These are phyloP conservation scores for Coreius guichenoti DNA, from an alignment of 2,797 vertebrate genomes.

Conservation along the genomic window DNA sequence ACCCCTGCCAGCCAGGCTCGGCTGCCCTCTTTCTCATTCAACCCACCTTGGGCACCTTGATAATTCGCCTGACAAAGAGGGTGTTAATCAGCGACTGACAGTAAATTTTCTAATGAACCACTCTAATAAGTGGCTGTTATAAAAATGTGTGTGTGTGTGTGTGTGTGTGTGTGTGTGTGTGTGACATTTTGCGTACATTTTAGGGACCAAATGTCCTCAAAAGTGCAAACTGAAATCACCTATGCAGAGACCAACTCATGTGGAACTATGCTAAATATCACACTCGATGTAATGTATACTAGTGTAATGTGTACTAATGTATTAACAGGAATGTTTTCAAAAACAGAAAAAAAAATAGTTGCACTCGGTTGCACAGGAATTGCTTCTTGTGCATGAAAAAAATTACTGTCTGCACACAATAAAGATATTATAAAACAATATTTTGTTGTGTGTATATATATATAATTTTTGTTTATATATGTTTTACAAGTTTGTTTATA, in stretches of 20 bases:
- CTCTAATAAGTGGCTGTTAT: slow-evolving; percentile 50
- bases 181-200: not conserved
- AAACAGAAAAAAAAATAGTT: not conserved
- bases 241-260: not conserved
- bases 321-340: not conserved
- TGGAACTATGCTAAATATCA: not conserved
- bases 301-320: not conserved
- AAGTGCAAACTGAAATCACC: not conserved
- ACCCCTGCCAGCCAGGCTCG: slow-evolving; percentile 46
- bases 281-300: not conserved
- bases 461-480: not conserved
- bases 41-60: slow-evolving; percentile 69
- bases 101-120: slow-evolving; percentile 62
- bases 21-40: slow-evolving; percentile 63
- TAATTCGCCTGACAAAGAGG: slow-evolving; percentile 60
- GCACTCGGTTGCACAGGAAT: not conserved
- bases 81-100: slow-evolving; percentile 48
- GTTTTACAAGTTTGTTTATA: too few relatives aligned
- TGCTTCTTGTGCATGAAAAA: not conserved
- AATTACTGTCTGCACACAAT: not conserved
- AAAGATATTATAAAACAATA: not conserved
- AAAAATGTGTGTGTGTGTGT: not conserved
- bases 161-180: not conserved
- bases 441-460: too few relatives aligned
- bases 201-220: not conserved